Evolutionary conservation across 2,888 invertebrate genomes (phyloP), one percentile per base, ranked within the genome.

Genomic region (Nineta flava): DNA sequence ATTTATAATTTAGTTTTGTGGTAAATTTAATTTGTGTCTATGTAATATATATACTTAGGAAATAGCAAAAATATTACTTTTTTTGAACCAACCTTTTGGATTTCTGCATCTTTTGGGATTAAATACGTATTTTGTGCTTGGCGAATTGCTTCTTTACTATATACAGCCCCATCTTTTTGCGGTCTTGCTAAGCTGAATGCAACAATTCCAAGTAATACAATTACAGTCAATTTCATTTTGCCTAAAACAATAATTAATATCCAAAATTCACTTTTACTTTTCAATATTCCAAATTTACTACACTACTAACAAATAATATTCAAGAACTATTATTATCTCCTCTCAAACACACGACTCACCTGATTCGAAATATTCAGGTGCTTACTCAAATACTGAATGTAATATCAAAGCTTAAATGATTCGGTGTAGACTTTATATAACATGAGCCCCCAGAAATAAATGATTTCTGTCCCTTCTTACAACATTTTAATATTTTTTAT

Each of bases 111-210:
- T 64, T 83, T 83, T 13, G 90, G 90, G 58, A 88, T 87, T 53
- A 90, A 75, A 61, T 79, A 81, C 4, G 87, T 87, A 67, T 81
- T 84, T 68, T 88, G 87, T 0, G 88, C 88, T 67, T 90, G 88
- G 54, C 82, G 77, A 65, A 90, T 88, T 48, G 88, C 90, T 63
- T 90, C 88, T 61, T 84, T 83, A 60, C 85, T 82, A 70, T 86
- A 88, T 52, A 81, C 79, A 43, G 83, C 81, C 1, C 90, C 90
- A 63, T 88, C 88, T 57, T 86, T 79, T 62, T 80, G 79, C 3
- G 83, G 84, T 49, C 72, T 75, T 15, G 79, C 79, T 12, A 67
- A 61, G 46, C 64, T 73, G 42, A 69, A 61, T 51, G 73, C 72
- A 58, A 75, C 67, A 55, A 73, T 57, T 55, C 70, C 66, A 58